Percentiles rank a stretch among this genome's conserved stretches.
phyloP scores from a whole-genome alignment of 2,888 invertebrate genomes.

The Agonopterix subpropinquella region DNA sequence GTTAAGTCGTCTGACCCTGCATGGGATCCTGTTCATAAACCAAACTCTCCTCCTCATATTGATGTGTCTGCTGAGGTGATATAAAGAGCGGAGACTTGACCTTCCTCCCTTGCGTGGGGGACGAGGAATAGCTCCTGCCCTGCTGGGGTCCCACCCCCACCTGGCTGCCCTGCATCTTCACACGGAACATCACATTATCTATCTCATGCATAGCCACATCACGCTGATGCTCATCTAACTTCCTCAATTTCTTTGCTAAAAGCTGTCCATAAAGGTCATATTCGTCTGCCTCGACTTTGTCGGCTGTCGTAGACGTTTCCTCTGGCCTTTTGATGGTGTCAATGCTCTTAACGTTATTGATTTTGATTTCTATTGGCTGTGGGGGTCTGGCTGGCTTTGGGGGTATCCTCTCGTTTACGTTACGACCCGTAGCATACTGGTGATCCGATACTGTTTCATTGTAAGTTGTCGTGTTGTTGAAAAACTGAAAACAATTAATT shows the following conservation, averaged over 20 bases:
- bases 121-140: slow-evolving; percentile 30
- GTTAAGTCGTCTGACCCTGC: neutral
- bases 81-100: slow-evolving; percentile 50
- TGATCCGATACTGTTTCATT: slow-evolving; percentile 21
- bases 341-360: neutral
- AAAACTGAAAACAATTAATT: slow-evolving; percentile 19
- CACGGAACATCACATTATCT: slow-evolving; percentile 60
- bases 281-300: slow-evolving; percentile 44
- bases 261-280: slow-evolving; percentile 59
- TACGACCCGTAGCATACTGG: slow-evolving; percentile 14
- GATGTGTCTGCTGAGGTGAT: slow-evolving; percentile 35
- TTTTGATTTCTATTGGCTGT: neutral
- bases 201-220: slow-evolving; percentile 66
- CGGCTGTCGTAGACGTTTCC: slow-evolving; percentile 8
- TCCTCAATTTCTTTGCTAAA: slow-evolving; percentile 57
- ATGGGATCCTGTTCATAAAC: neutral
- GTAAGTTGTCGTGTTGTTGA: slow-evolving; percentile 16
- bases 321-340: neutral
- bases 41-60: slow-evolving; percentile 43
- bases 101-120: slow-evolving; percentile 40
- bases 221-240: slow-evolving; percentile 55
- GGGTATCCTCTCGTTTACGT: slow-evolving; percentile 14
- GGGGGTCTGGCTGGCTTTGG: slow-evolving; percentile 16
- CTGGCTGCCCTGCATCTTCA: slow-evolving; percentile 44
- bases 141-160: slow-evolving; percentile 15